Conservation (phyloP, 2,797 vertebrate species). For the Gymnothorax reevesii region DNA sequence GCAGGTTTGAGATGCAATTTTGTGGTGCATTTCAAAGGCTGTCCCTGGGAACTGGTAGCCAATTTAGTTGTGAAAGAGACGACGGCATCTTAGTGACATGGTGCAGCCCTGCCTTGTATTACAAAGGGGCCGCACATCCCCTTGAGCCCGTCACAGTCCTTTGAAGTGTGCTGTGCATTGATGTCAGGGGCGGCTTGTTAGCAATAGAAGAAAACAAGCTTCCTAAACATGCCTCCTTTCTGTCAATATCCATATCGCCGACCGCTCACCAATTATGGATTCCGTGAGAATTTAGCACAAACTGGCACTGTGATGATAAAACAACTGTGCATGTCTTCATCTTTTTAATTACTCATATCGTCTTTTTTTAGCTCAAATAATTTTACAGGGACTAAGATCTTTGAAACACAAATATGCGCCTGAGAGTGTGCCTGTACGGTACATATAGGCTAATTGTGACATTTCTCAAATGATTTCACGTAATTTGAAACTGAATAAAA, state of each 20-base stretch:
- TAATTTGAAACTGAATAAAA: neutral
- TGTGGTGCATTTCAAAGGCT: neutral
- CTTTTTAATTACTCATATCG: neutral
- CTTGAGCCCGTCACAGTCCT: neutral
- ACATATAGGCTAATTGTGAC: neutral
- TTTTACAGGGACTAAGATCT: neutral
- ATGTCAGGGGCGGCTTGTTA: neutral
- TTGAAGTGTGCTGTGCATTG: neutral
- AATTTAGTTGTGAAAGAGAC: neutral
- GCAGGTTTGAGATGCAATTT: neutral
- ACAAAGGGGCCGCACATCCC: neutral
- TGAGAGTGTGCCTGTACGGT: neutral
- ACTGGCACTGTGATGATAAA: neutral
- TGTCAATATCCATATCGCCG: neutral
- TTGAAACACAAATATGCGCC: neutral
- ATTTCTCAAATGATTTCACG: neutral
- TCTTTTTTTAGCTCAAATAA: neutral
- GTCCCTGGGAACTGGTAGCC: neutral
- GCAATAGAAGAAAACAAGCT: neutral
- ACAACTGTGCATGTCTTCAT: neutral
- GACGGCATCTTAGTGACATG: neutral
- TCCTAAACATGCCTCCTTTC: constrained; percentile 2
- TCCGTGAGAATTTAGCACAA: neutral
- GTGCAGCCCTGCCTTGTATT: neutral
- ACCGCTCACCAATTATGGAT: neutral